Conservation (phyloP, 64 coral and sea anemone genomes). For the Orbicella faveolata region DNA sequence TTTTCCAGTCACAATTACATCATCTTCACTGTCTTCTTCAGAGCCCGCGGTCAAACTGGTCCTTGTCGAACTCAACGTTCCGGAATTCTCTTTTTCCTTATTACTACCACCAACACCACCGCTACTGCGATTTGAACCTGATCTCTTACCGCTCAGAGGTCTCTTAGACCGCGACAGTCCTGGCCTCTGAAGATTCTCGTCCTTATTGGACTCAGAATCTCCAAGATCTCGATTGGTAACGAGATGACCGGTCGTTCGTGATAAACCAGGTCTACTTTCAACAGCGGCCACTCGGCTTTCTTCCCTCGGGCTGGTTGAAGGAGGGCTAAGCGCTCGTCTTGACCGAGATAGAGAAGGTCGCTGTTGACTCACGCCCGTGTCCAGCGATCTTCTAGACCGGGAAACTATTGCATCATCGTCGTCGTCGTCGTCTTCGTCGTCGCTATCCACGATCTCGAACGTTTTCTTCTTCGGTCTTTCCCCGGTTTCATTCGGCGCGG, state of each 20-base stretch:
- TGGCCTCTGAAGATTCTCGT: neutral
- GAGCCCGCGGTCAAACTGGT: neutral
- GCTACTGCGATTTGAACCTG: neutral
- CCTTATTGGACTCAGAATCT: neutral
- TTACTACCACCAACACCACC: neutral
- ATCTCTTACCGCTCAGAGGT: slow-evolving; percentile 4
- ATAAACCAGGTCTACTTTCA: neutral
- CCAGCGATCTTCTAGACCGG: neutral
- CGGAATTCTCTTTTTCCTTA: neutral
- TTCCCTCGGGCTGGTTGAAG: neutral
- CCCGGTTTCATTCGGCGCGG: neutral
- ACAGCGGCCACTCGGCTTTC: neutral
- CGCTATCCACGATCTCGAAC: slow-evolving; percentile 35
- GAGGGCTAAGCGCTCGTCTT: neutral
- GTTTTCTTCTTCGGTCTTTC: neutral
- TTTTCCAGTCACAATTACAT: slow-evolving; percentile 16
- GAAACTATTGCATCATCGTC: neutral
- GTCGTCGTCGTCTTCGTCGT: slow-evolving; percentile 22
- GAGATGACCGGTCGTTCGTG: neutral
- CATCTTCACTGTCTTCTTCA: slow-evolving; percentile 33
- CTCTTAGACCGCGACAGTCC: slow-evolving; percentile 5
- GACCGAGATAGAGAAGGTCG: slow-evolving; percentile 6
- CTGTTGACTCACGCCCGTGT: slow-evolving; percentile 19
- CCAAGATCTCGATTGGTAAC: neutral
- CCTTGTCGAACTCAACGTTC: neutral